Percentiles rank a stretch among this genome's conserved stretches.
Evolutionary conservation across 2,113 vertebrate genomes (phyloP).

Genomic region (Noturus placidus): DNA sequence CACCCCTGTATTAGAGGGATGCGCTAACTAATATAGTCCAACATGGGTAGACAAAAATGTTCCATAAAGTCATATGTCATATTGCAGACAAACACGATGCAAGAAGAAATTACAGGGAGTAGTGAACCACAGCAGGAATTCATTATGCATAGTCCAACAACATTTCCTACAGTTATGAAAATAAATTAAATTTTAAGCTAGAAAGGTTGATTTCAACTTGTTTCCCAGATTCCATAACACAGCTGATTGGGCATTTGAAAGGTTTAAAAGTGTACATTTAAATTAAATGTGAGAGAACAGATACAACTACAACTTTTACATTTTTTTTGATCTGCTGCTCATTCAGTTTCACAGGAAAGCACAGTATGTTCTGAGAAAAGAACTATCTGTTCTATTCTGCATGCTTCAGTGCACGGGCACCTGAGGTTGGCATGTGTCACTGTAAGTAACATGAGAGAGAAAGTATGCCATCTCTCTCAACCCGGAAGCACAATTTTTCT

Average conservation of each 20-base stretch:
- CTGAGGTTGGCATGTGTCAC: not conserved
- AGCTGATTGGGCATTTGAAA: not conserved
- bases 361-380: not conserved
- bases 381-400: not conserved
- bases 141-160: not conserved
- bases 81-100: constrained; percentile 58
- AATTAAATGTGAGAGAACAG: not conserved
- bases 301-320: too few species aligned
- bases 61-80: constrained; percentile 51
- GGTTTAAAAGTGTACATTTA: not conserved
- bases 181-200: not conserved
- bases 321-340: not conserved
- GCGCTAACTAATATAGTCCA: constrained; percentile 38
- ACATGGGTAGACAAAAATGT: constrained; percentile 61
- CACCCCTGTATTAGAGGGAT: too few species aligned
- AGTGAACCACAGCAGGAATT: not conserved
- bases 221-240: not conserved
- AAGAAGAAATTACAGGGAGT: not conserved
- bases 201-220: not conserved
- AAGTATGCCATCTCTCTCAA: not conserved
- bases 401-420: not conserved
- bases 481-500: not conserved
- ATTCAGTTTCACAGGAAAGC: not conserved
- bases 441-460: not conserved
- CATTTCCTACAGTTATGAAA: too few species aligned